Conservation (phyloP, 1,140 invertebrate genomes). For the Panulirus ornatus region DNA sequence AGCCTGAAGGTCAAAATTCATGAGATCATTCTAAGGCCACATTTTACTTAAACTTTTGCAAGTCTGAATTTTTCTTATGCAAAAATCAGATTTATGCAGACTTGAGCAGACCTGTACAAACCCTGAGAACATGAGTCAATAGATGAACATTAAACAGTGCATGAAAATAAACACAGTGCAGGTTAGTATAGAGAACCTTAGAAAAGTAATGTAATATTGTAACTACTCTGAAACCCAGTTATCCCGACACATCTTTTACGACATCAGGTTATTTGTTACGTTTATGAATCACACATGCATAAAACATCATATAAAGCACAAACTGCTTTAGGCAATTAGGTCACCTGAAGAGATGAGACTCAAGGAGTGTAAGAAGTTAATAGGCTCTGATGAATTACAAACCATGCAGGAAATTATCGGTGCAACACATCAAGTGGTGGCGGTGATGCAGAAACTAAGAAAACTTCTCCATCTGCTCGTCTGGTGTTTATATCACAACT, state of each 20-base stretch:
- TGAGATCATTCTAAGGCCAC: too few relatives aligned
- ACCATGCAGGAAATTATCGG: neutral
- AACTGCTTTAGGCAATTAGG: too few relatives aligned
- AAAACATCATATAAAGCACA: neutral
- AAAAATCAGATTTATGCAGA: too few relatives aligned
- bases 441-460: neutral
- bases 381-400: neutral
- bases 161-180: neutral
- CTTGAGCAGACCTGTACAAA: too few relatives aligned
- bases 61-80: too few relatives aligned
- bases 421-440: neutral
- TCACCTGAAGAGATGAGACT: neutral
- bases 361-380: neutral
- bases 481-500: too few relatives aligned
- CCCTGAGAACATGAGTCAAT: too few relatives aligned
- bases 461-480: too few relatives aligned
- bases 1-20: too few relatives aligned
- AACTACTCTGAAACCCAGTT: neutral
- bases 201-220: too few relatives aligned
- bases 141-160: neutral
- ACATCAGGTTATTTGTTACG: neutral
- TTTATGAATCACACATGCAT: neutral
- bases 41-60: too few relatives aligned
- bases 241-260: neutral
- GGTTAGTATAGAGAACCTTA: neutral